These are phyloP conservation scores for Protomyctophum bolini DNA, from an alignment of 2,113 vertebrate genomes.

Conservation along the genomic window DNA sequence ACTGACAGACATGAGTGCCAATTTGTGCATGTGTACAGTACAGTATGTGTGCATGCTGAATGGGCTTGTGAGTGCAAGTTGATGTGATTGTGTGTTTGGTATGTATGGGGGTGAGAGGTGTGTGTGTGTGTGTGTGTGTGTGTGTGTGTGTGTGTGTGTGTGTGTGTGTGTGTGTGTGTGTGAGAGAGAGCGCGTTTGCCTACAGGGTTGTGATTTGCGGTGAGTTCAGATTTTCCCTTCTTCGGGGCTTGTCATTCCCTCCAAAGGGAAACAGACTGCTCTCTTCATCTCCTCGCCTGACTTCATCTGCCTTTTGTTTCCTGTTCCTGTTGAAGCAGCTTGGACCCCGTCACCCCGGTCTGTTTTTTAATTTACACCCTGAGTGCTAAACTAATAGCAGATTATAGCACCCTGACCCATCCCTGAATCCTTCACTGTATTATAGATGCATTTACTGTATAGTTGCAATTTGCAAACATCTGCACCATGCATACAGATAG, in stretches of 20 bases:
- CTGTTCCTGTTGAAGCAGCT: background rate
- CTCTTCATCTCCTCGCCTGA: constrained; percentile 26
- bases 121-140: background rate
- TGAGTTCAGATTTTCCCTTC: constrained; percentile 61
- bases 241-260: constrained; percentile 36
- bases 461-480: too few species aligned
- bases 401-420: too few species aligned
- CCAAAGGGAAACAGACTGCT: constrained; percentile 20
- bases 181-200: constrained; percentile 10
- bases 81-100: background rate
- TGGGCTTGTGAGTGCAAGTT: too few species aligned
- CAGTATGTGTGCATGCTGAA: too few species aligned
- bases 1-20: too few species aligned
- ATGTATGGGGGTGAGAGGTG: background rate
- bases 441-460: too few species aligned
- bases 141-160: background rate
- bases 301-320: constrained; percentile 38
- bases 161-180: constrained; percentile 10
- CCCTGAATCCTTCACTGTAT: too few species aligned
- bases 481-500: too few species aligned
- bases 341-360: too few species aligned
- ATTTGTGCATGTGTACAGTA: too few species aligned
- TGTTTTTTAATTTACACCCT: too few species aligned
- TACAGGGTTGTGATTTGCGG: constrained; percentile 18
- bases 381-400: too few species aligned